Conservation (phyloP, 2,797 vertebrate genomes). For the Todus mexicanus region DNA sequence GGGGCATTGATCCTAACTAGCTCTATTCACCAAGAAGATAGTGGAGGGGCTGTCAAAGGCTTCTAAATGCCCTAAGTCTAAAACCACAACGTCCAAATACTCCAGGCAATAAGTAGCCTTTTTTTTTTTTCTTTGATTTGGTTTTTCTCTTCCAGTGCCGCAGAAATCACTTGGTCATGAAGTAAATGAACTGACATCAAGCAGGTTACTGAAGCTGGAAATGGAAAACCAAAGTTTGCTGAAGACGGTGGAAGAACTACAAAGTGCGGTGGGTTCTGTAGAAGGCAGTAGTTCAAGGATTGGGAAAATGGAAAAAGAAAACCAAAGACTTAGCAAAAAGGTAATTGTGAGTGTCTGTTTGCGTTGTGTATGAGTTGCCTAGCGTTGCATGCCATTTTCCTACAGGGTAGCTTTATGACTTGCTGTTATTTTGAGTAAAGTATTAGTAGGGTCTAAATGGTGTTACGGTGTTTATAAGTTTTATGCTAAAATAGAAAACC, state of each 20-base stretch:
- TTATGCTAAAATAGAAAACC: not conserved
- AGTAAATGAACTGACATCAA: constrained; percentile 94
- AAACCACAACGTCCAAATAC: not conserved
- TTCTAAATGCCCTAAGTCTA: not conserved
- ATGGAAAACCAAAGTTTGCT: constrained; percentile 96
- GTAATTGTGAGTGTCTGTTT: constrained; percentile 60
- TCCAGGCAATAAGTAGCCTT: not conserved
- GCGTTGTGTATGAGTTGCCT: not conserved
- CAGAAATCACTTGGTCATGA: constrained; percentile 95
- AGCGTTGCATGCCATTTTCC: not conserved
- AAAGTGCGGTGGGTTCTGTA: constrained; percentile 71
- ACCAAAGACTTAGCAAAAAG: constrained; percentile 88
- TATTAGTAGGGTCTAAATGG: not conserved
- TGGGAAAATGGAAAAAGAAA: constrained; percentile 87
- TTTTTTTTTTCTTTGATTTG: not conserved
- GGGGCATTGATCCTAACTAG: not conserved
- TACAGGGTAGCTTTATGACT: not conserved
- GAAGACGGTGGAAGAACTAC: constrained; percentile 91
- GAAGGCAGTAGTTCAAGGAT: constrained; percentile 80
- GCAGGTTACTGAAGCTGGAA: constrained; percentile 91
- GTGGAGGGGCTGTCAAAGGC: not conserved
- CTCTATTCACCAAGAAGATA: not conserved
- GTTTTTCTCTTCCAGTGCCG: constrained; percentile 74
- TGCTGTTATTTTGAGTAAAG: not conserved
- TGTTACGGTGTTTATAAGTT: not conserved